phyloP scores from a whole-genome alignment of 1,140 invertebrate genomes.

The Hylyphantes graminicola region DNA sequence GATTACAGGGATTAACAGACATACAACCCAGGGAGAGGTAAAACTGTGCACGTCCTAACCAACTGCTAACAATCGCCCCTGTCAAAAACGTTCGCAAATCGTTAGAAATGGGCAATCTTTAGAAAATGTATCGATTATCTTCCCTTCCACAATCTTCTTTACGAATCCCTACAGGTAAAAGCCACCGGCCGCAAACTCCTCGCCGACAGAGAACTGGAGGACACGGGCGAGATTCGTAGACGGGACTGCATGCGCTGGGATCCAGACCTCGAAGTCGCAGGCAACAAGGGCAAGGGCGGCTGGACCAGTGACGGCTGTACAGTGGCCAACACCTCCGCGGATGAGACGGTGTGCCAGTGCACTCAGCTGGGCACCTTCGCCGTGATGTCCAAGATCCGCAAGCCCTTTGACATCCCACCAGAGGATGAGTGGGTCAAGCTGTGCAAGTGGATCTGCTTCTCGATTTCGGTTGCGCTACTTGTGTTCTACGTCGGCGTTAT shows the following conservation, averaged over 20 bases:
- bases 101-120: too few relatives aligned
- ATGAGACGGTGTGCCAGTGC: conserved; percentile 48
- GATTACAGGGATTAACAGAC: too few relatives aligned
- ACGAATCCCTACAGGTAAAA: conserved; percentile 1
- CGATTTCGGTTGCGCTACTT: conserved; percentile 28
- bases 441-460: conserved; percentile 26
- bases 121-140: too few relatives aligned
- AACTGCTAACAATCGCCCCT: too few relatives aligned
- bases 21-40: too few relatives aligned
- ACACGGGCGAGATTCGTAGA: conserved; percentile 44
- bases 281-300: conserved; percentile 24
- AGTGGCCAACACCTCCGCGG: conserved; percentile 25
- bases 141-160: too few relatives aligned
- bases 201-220: conserved; percentile 32
- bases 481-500: conserved; percentile 47
- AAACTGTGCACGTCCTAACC: too few relatives aligned
- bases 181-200: conserved; percentile 36
- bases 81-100: too few relatives aligned
- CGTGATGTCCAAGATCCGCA: conserved; percentile 43
- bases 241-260: conserved; percentile 50
- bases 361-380: conserved; percentile 35
- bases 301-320: conserved; percentile 40
- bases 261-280: conserved; percentile 27
- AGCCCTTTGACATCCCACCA: conserved; percentile 47
- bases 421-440: conserved; percentile 53